Evolutionary conservation across 2,113 vertebrate species (phyloP).

Genomic region (Nannobrachium achirus): DNA sequence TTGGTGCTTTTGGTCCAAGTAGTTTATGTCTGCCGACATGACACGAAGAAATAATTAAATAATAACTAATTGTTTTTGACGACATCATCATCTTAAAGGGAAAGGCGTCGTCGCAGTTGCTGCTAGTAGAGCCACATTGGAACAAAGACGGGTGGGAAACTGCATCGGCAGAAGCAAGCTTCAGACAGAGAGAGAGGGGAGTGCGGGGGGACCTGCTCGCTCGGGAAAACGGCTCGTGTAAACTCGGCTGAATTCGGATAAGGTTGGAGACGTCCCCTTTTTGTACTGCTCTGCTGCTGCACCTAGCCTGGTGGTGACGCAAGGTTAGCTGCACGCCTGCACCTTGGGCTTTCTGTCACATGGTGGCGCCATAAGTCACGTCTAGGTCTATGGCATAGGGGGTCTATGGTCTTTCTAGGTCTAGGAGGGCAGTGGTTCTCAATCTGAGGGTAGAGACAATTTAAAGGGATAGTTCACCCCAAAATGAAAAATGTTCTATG

Average conservation of each 20-base stretch:
- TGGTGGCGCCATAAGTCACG: constrained; percentile 60
- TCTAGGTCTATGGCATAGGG: too few relatives aligned
- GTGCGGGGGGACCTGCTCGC: too few relatives aligned
- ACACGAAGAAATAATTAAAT: constrained; percentile 36
- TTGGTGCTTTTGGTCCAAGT: constrained; percentile 21
- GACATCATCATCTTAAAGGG: constrained; percentile 55
- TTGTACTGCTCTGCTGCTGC: neutral
- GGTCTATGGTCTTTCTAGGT: too few relatives aligned
- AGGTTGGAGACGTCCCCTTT: constrained; percentile 33
- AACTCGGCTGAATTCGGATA: constrained; percentile 54
- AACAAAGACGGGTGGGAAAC: constrained; percentile 59
- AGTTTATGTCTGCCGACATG: constrained; percentile 45
- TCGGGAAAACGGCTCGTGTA: constrained; percentile 42
- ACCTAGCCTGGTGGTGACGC: too few relatives aligned
- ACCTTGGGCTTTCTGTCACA: constrained; percentile 33
- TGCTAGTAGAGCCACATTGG: constrained; percentile 16
- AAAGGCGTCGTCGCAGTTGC: constrained; percentile 36
- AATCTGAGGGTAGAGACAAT: too few relatives aligned
- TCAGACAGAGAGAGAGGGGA: constrained; percentile 27
- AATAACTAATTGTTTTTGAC: constrained; percentile 17
- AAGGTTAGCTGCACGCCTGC: neutral
- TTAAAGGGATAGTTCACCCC: too few relatives aligned
- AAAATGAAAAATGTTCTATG: too few relatives aligned
- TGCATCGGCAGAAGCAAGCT: constrained; percentile 39
- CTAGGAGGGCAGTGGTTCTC: too few relatives aligned